phyloP scores from a whole-genome alignment of 2,797 vertebrate genomes.

The Enoplosus armatus region DNA sequence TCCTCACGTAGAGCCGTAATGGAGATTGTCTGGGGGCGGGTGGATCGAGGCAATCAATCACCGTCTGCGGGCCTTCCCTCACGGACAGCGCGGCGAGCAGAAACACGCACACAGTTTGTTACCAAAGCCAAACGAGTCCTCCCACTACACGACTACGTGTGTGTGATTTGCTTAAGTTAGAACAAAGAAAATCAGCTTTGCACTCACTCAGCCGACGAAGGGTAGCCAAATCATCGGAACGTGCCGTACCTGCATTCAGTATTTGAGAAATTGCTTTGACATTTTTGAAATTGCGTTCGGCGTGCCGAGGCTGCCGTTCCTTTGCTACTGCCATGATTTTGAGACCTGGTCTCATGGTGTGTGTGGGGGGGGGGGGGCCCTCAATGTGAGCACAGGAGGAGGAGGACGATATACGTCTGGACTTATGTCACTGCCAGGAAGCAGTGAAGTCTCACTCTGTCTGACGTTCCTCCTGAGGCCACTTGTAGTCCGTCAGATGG shows the following conservation, averaged over 20 bases:
- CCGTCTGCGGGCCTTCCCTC: conserved; percentile 41
- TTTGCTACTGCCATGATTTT: conserved; percentile 9
- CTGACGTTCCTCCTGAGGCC: too few relatives aligned
- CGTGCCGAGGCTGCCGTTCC: background rate
- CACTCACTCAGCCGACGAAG: background rate
- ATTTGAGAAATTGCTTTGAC: conserved; percentile 3
- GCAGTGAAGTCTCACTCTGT: too few relatives aligned
- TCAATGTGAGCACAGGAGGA: too few relatives aligned
- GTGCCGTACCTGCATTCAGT: background rate
- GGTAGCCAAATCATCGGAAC: background rate
- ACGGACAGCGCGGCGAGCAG: conserved; percentile 31
- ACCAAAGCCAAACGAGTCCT: conserved; percentile 24
- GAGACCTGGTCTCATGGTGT: background rate
- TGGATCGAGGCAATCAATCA: conserved; percentile 77
- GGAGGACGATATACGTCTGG: too few relatives aligned
- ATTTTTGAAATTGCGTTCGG: conserved; percentile 5
- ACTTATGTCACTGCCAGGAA: too few relatives aligned
- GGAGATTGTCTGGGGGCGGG: conserved; percentile 70
- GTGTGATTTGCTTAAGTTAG: background rate
- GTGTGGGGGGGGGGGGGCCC: too few relatives aligned
- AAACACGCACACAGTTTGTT: conserved; percentile 29
- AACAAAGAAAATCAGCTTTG: background rate
- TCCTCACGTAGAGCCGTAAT: conserved; percentile 73
- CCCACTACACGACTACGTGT: too few relatives aligned
- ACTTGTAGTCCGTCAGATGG: too few relatives aligned